Conservation (phyloP, 2,113 vertebrate species). For the Carollia perspicillata region DNA sequence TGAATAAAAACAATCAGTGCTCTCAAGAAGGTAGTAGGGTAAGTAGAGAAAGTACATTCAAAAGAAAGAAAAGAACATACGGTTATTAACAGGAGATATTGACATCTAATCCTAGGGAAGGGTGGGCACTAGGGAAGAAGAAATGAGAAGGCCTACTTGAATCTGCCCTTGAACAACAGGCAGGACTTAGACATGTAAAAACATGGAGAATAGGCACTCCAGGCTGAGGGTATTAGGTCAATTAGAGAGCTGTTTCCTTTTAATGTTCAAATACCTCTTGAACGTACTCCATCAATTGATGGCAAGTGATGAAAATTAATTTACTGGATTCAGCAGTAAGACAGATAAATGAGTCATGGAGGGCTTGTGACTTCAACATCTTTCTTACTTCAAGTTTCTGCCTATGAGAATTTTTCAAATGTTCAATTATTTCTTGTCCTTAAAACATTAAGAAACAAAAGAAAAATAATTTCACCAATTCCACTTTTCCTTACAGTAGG, state of each 20-base stretch:
- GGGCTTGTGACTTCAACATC: background rate
- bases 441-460: background rate
- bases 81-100: background rate
- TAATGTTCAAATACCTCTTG: background rate
- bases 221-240: background rate
- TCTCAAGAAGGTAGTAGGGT: background rate
- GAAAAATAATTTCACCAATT: background rate
- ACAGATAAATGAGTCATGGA: background rate
- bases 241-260: background rate
- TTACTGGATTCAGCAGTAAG: background rate
- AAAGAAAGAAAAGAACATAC: background rate
- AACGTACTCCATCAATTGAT: background rate
- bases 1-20: background rate
- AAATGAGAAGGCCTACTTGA: background rate
- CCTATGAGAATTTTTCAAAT: background rate
- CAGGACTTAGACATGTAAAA: background rate
- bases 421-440: background rate
- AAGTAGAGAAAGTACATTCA: background rate
- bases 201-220: background rate
- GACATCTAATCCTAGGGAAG: background rate
- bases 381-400: conserved; percentile 16
- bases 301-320: background rate
- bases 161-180: background rate
- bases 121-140: background rate
- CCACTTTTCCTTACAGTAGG: background rate